Evolutionary conservation across 2,888 invertebrate species (phyloP).

Genomic region (Acanthosoma haemorrhoidale): DNA sequence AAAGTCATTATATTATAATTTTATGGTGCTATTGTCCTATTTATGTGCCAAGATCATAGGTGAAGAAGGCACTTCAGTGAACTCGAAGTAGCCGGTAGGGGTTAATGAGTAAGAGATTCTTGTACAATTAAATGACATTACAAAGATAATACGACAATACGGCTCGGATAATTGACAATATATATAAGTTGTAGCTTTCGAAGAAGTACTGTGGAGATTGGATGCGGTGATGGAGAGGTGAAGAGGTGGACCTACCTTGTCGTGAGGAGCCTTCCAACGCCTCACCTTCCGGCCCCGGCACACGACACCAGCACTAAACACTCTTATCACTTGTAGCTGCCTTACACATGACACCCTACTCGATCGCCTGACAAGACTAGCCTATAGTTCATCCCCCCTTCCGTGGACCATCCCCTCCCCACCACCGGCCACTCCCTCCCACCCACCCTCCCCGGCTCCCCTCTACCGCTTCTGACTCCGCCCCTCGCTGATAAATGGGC

Average conservation of each 20-base stretch:
- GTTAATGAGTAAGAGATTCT: too few species aligned
- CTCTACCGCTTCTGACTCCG: not conserved
- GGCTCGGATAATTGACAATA: too few species aligned
- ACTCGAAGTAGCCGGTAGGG: too few species aligned
- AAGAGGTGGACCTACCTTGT: conserved; percentile 6
- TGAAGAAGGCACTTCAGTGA: too few species aligned
- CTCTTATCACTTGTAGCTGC: conserved; percentile 17
- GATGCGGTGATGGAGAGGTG: not conserved
- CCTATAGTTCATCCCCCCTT: not conserved
- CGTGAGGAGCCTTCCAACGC: conserved; percentile 14
- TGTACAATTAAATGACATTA: too few species aligned
- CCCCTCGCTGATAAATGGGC: conserved; percentile 6
- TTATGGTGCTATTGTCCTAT: too few species aligned
- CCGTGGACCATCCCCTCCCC: not conserved
- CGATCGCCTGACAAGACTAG: conserved; percentile 17
- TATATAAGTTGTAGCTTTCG: too few species aligned
- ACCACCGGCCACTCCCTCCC: not conserved
- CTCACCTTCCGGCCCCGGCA: conserved; percentile 12
- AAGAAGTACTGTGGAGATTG: not conserved
- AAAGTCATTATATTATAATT: too few species aligned
- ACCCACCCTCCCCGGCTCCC: not conserved
- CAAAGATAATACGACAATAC: too few species aligned
- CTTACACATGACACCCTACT: conserved; percentile 13
- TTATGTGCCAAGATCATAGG: too few species aligned
- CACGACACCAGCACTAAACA: conserved; percentile 26